Conservation (phyloP, 2,888 invertebrate species). For the Trissolcus brochymenae region DNA sequence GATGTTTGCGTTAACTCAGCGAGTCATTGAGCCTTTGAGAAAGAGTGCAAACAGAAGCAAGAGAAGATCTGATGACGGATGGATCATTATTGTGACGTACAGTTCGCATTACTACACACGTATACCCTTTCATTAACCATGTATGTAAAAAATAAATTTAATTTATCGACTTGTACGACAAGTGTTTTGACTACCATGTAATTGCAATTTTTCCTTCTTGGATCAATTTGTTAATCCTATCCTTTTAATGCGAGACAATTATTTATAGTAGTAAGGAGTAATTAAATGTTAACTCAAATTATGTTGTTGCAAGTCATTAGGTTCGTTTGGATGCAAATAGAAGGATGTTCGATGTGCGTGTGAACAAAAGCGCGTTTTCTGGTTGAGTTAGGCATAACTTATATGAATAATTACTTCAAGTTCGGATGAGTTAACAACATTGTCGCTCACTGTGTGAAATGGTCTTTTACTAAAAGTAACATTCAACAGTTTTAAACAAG, state of each 20-base stretch:
- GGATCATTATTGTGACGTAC: conserved; percentile 28
- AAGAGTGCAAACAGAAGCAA: conserved; percentile 46
- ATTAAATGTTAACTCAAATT: not conserved
- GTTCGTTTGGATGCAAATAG: no score
- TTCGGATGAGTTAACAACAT: no score
- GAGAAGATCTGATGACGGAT: conserved; percentile 38
- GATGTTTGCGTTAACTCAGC: conserved; percentile 30
- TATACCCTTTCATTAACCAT: not conserved
- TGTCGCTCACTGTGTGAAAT: no score
- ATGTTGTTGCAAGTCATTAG: no score
- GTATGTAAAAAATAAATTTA: not conserved
- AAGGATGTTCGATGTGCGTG: no score
- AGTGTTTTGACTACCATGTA: not conserved
- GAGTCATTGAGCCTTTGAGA: conserved; percentile 53
- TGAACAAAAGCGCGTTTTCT: no score
- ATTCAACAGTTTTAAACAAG: no score
- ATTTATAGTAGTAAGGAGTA: not conserved
- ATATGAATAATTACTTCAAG: no score
- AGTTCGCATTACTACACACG: not conserved
- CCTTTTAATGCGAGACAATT: conserved; percentile 2
- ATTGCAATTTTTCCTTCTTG: not conserved
- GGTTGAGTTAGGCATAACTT: no score
- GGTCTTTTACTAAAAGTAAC: no score
- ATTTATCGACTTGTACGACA: no score
- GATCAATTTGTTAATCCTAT: not conserved